Conservation (phyloP, 2,888 invertebrate species). For the Conomelus anceps region DNA sequence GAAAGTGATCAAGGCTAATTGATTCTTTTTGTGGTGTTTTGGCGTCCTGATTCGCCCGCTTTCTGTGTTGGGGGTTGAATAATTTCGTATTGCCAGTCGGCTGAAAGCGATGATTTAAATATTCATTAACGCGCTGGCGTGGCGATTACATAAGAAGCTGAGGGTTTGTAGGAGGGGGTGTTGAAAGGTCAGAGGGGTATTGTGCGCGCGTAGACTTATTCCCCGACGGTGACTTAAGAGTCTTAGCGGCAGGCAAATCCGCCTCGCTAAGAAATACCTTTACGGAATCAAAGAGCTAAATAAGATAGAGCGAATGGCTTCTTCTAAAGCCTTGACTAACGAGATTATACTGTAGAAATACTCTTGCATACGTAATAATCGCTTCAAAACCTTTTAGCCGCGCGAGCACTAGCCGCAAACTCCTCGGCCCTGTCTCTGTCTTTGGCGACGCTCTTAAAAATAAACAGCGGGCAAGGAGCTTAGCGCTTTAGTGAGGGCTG, state of each 20-base stretch:
- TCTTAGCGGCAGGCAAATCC: slow-evolving; percentile 23
- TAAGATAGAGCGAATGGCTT: slow-evolving; percentile 30
- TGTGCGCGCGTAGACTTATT: slow-evolving; percentile 5
- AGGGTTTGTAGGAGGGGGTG: no score
- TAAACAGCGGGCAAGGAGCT: slow-evolving; percentile 3
- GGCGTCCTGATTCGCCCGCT: background rate
- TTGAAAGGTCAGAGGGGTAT: slow-evolving; percentile 20
- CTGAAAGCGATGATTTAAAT: background rate
- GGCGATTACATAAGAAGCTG: background rate
- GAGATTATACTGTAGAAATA: slow-evolving; percentile 36
- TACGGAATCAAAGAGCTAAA: slow-evolving; percentile 29
- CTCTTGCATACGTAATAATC: slow-evolving; percentile 35
- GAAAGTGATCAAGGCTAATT: background rate
- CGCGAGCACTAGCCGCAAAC: background rate
- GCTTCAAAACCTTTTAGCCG: slow-evolving; percentile 33
- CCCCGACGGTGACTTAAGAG: slow-evolving; percentile 20
- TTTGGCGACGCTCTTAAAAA: slow-evolving; percentile 18
- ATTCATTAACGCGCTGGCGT: background rate
- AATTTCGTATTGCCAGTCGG: background rate
- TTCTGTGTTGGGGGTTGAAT: background rate
- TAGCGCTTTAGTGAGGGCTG: background rate
- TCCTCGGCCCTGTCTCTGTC: background rate
- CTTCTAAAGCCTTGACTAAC: slow-evolving; percentile 34
- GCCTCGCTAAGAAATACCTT: slow-evolving; percentile 19
- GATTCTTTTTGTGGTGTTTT: background rate